Conservation (phyloP, 2,113 vertebrate species). For the Hoplias malabaricus region DNA sequence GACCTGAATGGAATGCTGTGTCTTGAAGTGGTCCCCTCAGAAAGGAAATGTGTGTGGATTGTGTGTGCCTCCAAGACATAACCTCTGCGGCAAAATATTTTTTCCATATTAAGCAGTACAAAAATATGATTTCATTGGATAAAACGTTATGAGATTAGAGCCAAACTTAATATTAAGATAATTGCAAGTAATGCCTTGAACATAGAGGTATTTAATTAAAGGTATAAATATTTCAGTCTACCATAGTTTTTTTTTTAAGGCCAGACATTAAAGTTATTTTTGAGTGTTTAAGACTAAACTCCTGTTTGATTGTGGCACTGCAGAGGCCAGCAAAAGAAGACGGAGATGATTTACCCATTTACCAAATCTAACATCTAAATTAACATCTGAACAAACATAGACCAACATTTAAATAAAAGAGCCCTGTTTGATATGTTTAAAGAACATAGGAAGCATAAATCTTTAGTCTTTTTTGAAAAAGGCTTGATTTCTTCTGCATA, state of each 20-base stretch:
- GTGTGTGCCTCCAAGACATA: neutral
- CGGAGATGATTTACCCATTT: neutral
- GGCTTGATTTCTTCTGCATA: constrained; percentile 34
- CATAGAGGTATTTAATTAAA: neutral
- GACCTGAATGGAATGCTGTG: constrained; percentile 16
- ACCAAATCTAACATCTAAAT: no score
- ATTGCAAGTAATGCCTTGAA: neutral
- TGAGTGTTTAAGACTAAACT: neutral
- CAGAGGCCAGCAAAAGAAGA: neutral
- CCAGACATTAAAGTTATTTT: neutral
- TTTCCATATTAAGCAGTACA: neutral
- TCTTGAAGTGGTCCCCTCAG: neutral
- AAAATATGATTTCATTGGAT: neutral
- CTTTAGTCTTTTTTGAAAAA: constrained; percentile 16
- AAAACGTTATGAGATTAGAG: neutral
- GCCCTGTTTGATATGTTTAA: neutral
- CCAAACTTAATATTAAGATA: neutral
- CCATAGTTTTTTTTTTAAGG: no score
- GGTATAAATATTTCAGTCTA: neutral
- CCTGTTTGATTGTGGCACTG: neutral
- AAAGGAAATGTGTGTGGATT: neutral
- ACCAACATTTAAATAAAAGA: no score
- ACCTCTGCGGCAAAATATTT: neutral
- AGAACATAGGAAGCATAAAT: neutral
- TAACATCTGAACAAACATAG: no score